Base-by-base conservation (phyloP, 2,113 vertebrate genomes). In the Pollachius pollachius region DNA sequence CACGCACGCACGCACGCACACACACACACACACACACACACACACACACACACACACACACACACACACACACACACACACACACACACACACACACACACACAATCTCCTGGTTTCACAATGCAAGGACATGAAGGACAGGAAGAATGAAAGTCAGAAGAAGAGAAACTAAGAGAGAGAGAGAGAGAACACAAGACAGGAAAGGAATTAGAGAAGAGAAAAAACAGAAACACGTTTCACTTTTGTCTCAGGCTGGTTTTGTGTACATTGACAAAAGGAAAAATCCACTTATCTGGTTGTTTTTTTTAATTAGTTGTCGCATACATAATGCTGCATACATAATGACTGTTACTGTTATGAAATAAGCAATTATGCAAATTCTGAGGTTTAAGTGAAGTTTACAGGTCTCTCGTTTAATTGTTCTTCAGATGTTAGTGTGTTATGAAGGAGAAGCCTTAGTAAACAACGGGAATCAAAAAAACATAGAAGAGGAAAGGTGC, bases 231-330 rank as follows among this genome's bases (percentile, higher is more conserved):
- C 18, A 68, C 64, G 73, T 86, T 54, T 68, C 69, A 68, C 66
- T 52, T 11, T 41, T 69, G 76, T 71, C 48, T 79, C 68, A 71
- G 80, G 70, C 67, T 83, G 71, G 52, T 67, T 15, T 27, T 54
- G 41, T 23, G 37, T 48, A 61, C 73, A 74, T 57, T 72, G 76
- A 34, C 59, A 56, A 69, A 59, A 57, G 17, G 13, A 57, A 48
- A 57, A 57, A 57, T 16, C 9, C 4, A 15, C 27, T 27, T 27
- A 16, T 5, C 54, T 2, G 54, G 4, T 57, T 57, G 0, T n/a
- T 16, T 7, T 78, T 85, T 87, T 87, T 86, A 89, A 90, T 89
- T 81, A 85, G 80, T 78, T 87, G 80, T 87, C 76, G 80, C 80
- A 71, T 65, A 68, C 65, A 9, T 30, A 30, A 30, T 75, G 78